Evolutionary conservation across 2,113 vertebrate genomes (phyloP), one percentile per base, ranked within the genome.

Genomic region (Channa maculata): DNA sequence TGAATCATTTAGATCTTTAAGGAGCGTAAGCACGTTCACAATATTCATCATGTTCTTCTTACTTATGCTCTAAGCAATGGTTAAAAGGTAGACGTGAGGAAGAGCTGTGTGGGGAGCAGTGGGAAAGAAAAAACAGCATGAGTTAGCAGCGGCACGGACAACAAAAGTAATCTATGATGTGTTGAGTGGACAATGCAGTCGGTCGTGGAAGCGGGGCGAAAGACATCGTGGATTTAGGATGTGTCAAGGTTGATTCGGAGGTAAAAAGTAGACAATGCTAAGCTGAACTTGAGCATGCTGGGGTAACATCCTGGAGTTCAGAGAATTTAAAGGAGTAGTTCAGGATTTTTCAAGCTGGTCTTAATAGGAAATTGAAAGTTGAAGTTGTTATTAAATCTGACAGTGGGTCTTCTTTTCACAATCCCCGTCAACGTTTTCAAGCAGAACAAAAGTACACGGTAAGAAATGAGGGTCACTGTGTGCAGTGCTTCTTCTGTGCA

Each of bases 1-100:
- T 75, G 63, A 86, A 78, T 83, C 72, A 89, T 83, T 83, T 65
- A 74, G 65, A 54, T 73, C 54, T 83, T 83, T 73, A 69, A 73
- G 65, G 34, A 74, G 65, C 11, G 57, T n/a, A 62, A 37, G 71
- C 41, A 15, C 68, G 67, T 83, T 78, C 79, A 81, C 79, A 78
- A 82, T 73, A 77, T 84, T 82, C 55, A 70, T 76, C 61, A 57
- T 58, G 61, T 71, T 76, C 60, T 62, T 77, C 55, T 80, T 51
- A 75, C 53, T 82, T 59, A 37, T 38, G 51, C 24, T 55, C 34
- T 8, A 2, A 64, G 37, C 46, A 24, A 7, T 6, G 13, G 70
- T 69, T 52, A 43, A 53, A 24, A 75, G 77, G 66, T 75, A 75
- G 50, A 73, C 8, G 45, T 65, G 71, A 71, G 46, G 49, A 34